Base-by-base conservation (phyloP, 2,797 vertebrate genomes). In the Pangasius larnaudii region DNA sequence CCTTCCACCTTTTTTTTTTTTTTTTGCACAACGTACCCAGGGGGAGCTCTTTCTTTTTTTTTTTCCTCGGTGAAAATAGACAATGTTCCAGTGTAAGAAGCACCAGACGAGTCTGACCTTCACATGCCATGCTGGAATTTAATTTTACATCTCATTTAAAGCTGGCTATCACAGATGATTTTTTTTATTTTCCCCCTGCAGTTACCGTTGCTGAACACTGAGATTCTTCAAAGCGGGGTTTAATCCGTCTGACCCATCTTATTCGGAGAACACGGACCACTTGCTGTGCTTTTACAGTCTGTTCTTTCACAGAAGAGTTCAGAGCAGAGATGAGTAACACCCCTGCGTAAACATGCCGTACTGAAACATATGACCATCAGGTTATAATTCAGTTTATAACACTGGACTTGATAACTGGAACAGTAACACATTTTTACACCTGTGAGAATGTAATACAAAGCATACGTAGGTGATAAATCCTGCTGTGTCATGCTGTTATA, bases 101-200 rank as follows among this genome's bases (percentile, higher is more conserved):
- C 69, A 65, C 72, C 86, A 75, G 72, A 92, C 86, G 75, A 83
- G 84, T 74, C 85, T 93, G 93, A 95, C 93, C 94, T 95, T 95
- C 92, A 93, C 91, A 92, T 83, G 88, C 87, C 92, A 93, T 89
- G 92, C 81, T 80, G 88, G 91, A 94, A 94, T 93, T 94, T 94
- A 91, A 95, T 96, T 96, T 96, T 94, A 94, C 93, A 95, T 95
- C 94, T 95, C 94, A 95, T 93, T 94, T 93, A 93, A 91, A 94
- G 92, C 88, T 94, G 53, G 85, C 91, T 93, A 95, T 94, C 92
- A 91, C 93, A 94, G 79, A n/a, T n/a, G 3, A 11, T 24, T n/a
- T 53, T 27, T 84, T 39, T 63, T 13, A n/a, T 46, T 30, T 11
- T 91, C 93, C 91, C 91, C 93, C 93, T 91, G 92, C 95, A 93